A percentile compares a stretch with the other conserved stretches of the same genome.
These are phyloP conservation scores for Agapostemon virescens DNA, from an alignment of 2,888 invertebrate genomes.

Conservation along the genomic window DNA sequence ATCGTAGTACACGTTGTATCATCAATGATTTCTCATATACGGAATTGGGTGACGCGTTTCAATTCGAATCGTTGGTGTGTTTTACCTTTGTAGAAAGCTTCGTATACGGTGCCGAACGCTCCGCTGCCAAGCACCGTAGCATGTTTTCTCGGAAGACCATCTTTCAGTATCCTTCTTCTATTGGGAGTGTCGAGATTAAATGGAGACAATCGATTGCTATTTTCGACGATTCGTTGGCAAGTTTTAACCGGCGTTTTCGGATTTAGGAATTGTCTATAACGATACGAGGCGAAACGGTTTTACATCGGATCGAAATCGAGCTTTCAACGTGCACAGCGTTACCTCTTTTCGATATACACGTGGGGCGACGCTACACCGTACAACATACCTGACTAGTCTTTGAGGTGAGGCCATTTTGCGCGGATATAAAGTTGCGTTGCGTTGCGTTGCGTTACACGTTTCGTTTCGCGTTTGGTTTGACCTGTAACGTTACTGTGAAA, in stretches of 20 bases:
- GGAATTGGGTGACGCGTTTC: not conserved
- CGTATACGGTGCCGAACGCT: slow-evolving; percentile 80
- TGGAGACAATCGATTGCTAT: slow-evolving; percentile 61
- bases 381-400: slow-evolving; percentile 42
- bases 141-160: slow-evolving; percentile 69
- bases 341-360: slow-evolving; percentile 42
- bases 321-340: not conserved
- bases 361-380: slow-evolving; percentile 50
- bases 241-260: slow-evolving; percentile 66
- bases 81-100: slow-evolving; percentile 78
- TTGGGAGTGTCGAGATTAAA: slow-evolving; percentile 78
- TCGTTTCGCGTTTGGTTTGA: too few relatives aligned
- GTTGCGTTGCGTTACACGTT: too few relatives aligned
- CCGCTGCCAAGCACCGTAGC: slow-evolving; percentile 77
- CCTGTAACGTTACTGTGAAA: not conserved
- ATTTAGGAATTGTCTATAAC: slow-evolving; percentile 62
- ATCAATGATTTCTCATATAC: not conserved
- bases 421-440: too few relatives aligned
- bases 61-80: not conserved
- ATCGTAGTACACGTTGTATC: too few relatives aligned
- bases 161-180: slow-evolving; percentile 70
- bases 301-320: not conserved
- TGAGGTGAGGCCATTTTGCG: slow-evolving; percentile 58
- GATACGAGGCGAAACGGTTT: not conserved
- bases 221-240: slow-evolving; percentile 30